Percentiles rank a stretch among this genome's conserved stretches.
Conservation (phyloP, 2,113 vertebrate species). For the Serilophus lunatus region DNA sequence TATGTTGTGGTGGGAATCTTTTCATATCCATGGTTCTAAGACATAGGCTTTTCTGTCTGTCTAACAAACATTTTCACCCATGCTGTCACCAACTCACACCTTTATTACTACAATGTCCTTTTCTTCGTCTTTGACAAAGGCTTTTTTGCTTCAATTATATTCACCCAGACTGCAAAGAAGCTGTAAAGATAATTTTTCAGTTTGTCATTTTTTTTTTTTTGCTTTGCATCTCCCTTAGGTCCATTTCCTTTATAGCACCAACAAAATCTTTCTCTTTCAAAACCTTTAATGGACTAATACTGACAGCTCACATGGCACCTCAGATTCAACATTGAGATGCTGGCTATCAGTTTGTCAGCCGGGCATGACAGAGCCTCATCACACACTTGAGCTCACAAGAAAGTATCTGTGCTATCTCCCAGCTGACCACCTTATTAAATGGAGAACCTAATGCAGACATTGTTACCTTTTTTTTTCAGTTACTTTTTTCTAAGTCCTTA, state of each 20-base stretch:
- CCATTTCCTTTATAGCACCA: not conserved
- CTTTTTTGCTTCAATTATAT: slow-evolving; percentile 39
- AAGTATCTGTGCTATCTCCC: not conserved
- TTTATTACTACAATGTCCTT: slow-evolving; percentile 32
- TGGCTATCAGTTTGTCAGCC: not conserved
- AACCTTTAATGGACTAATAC: not conserved
- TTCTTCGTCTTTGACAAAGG: slow-evolving; percentile 42
- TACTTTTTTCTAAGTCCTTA: not conserved
- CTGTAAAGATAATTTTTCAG: slow-evolving; percentile 14
- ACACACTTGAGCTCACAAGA: not conserved
- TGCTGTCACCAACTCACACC: not conserved
- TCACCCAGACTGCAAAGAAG: not conserved
- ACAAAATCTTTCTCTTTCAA: not conserved
- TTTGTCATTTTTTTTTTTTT: slow-evolving; percentile 25
- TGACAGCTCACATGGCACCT: not conserved
- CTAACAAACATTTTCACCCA: not conserved
- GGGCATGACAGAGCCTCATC: not conserved
- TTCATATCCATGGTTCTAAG: not conserved
- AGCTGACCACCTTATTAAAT: not conserved
- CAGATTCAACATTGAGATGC: not conserved
- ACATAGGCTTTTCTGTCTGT: not conserved
- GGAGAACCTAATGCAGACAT: not conserved
- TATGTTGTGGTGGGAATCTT: not conserved
- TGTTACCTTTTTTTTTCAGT: not conserved
- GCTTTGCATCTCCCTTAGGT: not conserved